Percentiles rank a stretch among this genome's conserved stretches.
These are phyloP conservation scores for Protobothrops flavoviridis DNA, from an alignment of 2,113 vertebrate genomes.

Conservation along the genomic window DNA sequence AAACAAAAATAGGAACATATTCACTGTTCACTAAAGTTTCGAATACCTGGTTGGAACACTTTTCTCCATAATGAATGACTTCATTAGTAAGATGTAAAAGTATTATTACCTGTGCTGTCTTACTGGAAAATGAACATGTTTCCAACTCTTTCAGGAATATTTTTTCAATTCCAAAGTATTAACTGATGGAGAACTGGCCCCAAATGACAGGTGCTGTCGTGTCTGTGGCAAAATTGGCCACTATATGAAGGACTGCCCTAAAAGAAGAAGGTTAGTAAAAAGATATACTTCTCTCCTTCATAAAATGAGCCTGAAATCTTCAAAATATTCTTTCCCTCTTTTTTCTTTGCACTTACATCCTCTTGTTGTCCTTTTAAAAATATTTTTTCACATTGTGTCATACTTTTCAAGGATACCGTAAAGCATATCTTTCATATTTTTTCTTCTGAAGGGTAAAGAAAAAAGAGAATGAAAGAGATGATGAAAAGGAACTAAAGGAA, in stretches of 20 bases:
- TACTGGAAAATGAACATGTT: not conserved
- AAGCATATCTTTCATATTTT: slow-evolving; percentile 56
- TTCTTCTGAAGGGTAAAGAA: slow-evolving; percentile 87
- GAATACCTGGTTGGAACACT: not conserved
- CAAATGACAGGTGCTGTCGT: slow-evolving; percentile 95
- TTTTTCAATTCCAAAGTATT: slow-evolving; percentile 97
- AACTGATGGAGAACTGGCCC: slow-evolving; percentile 94
- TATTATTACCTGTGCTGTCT: not conserved
- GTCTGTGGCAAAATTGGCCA: slow-evolving; percentile 99
- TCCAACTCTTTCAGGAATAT: slow-evolving; percentile 81
- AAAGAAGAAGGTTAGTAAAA: slow-evolving; percentile 87
- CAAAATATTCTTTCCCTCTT: not conserved
- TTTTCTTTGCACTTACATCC: not conserved
- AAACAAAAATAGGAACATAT: not conserved
- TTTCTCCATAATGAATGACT: not conserved
- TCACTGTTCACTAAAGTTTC: not conserved
- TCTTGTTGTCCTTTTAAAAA: not conserved
- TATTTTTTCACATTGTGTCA: not conserved
- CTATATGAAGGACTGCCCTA: slow-evolving; percentile 99
- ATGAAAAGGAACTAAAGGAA: slow-evolving; percentile 87
- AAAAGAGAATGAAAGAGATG: slow-evolving; percentile 92
- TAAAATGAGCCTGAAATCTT: not conserved
- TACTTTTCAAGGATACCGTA: slow-evolving; percentile 28
- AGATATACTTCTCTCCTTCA: not conserved
- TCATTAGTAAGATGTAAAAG: not conserved